Evolutionary conservation across 1,140 invertebrate genomes (phyloP), one percentile per base, ranked within the genome.

Genomic region (Dendroctonus valens): DNA sequence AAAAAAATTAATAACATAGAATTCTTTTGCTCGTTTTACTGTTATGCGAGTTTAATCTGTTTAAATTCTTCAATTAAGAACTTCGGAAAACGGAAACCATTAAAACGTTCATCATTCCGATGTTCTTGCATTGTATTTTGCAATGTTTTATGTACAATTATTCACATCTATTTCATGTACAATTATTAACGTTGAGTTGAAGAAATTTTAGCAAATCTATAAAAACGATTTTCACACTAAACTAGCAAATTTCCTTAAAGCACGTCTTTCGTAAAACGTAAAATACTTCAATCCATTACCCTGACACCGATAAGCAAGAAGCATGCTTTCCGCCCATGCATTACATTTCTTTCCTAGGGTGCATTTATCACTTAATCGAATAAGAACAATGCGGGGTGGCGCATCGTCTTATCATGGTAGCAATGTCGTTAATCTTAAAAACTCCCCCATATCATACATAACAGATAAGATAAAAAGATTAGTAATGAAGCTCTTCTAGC

Each of bases 281-380:
- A 51, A 51, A 51, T 12, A 15, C 42, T 12, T 12, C 55, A 42
- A 58, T 58, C 55, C 55, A 58, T 58, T 58, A 58, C 15, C 11
- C 44, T 44, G 39, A 39, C 15, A n/a, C 39, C 15, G 55, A 58
- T 58, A 58, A 58, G 55, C 41, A 58, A 58, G 55, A 58, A 58
- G 37, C n/a, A 58, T 58, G 55, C 7, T 26, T 58, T 58, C 55
- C 55, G 55, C 40, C 26, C 12, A 58, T 58, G 55, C 55, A 58
- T 58, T 42, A 58, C 41, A 42, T 42, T 58, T 58, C 37, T 58
- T 58, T 58, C 39, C 44, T 7, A 44, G 39, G 40, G 55, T 42
- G 55, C 55, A 58, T 58, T 41, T 58, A 58, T 58, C 55, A 58
- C 55, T 58, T 58, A 14, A 58, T 58, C 55, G 55, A 58, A 58